Percentiles rank a stretch among this genome's conserved stretches.
phyloP scores from a whole-genome alignment of 2,888 invertebrate genomes.

The Rapana venosa region DNA sequence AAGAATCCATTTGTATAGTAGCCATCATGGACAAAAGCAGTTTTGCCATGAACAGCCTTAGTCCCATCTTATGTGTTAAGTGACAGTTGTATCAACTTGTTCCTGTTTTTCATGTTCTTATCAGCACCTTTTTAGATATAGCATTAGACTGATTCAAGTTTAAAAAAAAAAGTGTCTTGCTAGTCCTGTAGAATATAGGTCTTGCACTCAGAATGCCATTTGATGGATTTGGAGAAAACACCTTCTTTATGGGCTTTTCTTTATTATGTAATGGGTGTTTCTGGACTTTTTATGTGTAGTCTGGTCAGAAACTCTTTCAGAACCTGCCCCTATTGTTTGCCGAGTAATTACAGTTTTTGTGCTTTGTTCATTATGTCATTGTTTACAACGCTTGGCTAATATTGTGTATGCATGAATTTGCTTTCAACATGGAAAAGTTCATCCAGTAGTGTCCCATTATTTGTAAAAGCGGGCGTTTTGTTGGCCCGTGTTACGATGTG shows the following conservation, averaged over 20 bases:
- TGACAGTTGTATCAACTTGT: neutral
- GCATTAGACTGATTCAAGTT: too few relatives aligned
- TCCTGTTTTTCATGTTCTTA: neutral
- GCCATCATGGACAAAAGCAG: neutral
- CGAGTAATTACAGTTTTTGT: neutral
- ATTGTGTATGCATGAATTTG: slow-evolving; percentile 10
- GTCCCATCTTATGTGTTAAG: neutral
- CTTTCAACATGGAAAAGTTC: neutral
- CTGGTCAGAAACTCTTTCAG: slow-evolving; percentile 10
- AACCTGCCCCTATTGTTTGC: neutral
- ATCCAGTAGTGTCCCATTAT: neutral
- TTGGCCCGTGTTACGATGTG: neutral
- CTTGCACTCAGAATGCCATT: too few relatives aligned
- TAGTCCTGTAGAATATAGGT: too few relatives aligned
- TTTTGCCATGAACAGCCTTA: neutral
- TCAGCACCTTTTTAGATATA: too few relatives aligned
- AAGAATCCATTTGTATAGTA: neutral
- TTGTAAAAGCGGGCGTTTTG: neutral
- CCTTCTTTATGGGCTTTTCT: too few relatives aligned
- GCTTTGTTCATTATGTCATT: neutral
- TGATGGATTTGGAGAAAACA: too few relatives aligned
- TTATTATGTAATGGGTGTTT: too few relatives aligned
- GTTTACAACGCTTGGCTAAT: slow-evolving; percentile 6
- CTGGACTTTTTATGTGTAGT: neutral
- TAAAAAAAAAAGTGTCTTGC: too few relatives aligned